Base-by-base conservation (phyloP, 2,797 vertebrate genomes). In the Dipus sagitta region DNA sequence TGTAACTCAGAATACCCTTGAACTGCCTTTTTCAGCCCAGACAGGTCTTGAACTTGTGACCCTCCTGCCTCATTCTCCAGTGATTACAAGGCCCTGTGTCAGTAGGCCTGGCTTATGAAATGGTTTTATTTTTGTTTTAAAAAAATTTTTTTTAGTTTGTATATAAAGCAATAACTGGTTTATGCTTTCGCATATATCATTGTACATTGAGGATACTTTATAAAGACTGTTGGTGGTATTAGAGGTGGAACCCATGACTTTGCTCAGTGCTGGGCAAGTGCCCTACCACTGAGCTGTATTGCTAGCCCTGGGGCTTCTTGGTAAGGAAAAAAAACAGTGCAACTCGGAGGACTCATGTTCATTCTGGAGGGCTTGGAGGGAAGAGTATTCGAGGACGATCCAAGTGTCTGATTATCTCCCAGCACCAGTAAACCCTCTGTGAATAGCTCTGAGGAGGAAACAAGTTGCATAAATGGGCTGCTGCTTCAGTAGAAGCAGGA, bases 361-460 rank as follows among this genome's bases (percentile, higher is more conserved):
- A 65, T 64, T 79, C 62, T 71, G 34, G 67, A 94, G 23, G 23
- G 76, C 60, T 30, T 17, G 52, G 38, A 74, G n/a, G 67, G 24
- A 87, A 24, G 23, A 83, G 15, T 70, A 62, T 26, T 86, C 34
- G 42, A 17, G 60, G 83, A 68, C 68, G 13, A 80, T 0, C 23
- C 18, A 89, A 92, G 93, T 60, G 74, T 90, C 23, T 83, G 77
- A 82, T 32, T 67, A 86, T 83, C 94, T 91, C 28, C 77, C 13
- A 54, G 76, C 47, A 64, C 47, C 82, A 58, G 75, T 92, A 94
- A 88, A 76, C 26, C n/a, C 72, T 94, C 91, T 28, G 52, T 67
- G 32, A 92, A n/a, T 52, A 72, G 67, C 34, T 67, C 6, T 80
- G 62, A 65, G 21, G 90, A 90, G 32, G 28, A 64, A 91, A 75